Evolutionary conservation across 2,113 vertebrate genomes (phyloP).

Genomic region (Todiramphus chloris): DNA sequence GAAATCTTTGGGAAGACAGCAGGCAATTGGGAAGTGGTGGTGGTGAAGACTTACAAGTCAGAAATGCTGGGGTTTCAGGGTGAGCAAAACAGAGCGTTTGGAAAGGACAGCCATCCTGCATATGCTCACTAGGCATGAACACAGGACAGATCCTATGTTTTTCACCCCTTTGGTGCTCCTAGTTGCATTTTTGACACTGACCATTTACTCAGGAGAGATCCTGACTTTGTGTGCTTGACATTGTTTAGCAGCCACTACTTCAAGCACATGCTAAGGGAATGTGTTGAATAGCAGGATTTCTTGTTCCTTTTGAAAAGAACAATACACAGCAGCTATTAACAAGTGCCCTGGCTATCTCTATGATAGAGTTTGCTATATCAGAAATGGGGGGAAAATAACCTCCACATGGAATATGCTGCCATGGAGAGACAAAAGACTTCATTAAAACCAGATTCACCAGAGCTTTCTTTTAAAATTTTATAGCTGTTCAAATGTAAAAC

Average conservation of each 20-base stretch:
- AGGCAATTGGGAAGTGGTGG: background rate
- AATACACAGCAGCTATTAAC: background rate
- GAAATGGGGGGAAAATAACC: background rate
- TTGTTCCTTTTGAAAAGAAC: background rate
- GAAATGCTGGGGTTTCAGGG: background rate
- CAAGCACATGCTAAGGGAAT: background rate
- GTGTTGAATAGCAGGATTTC: background rate
- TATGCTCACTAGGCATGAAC: rapidly evolving
- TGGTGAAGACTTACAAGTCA: background rate
- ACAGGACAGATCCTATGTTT: background rate
- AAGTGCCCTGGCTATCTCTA: background rate
- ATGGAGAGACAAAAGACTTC: constrained; percentile 24
- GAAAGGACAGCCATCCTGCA: background rate
- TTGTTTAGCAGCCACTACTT: background rate
- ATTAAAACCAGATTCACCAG: constrained; percentile 51
- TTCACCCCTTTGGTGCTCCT: background rate
- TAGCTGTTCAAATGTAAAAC: constrained; percentile 60
- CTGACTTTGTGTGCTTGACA: background rate
- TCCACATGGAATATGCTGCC: background rate
- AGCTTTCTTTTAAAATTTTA: constrained; percentile 42
- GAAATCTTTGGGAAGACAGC: background rate
- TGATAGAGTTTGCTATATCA: background rate
- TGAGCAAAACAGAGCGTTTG: background rate
- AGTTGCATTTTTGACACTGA: background rate
- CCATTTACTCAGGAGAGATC: background rate